Percentiles rank a stretch among this genome's conserved stretches.
Conservation (phyloP, 2,888 invertebrate genomes). For the Boloria euphrosyne region DNA sequence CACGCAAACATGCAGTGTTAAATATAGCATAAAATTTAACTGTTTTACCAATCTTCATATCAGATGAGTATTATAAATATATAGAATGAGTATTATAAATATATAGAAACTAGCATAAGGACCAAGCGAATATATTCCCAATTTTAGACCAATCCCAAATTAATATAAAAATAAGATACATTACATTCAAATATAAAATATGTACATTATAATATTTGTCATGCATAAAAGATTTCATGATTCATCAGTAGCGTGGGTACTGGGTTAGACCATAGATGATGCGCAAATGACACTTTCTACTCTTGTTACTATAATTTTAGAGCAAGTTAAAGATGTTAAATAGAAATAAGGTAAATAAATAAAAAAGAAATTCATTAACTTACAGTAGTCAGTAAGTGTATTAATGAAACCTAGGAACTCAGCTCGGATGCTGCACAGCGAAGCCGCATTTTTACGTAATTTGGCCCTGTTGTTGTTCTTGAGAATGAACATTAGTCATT, state of each 20-base stretch:
- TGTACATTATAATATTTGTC: slow-evolving; percentile 5
- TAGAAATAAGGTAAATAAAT: not conserved
- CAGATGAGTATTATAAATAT: not conserved
- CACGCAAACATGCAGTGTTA: slow-evolving; percentile 26
- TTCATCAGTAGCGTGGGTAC: slow-evolving; percentile 12
- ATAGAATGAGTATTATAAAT: not conserved
- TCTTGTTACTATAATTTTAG: slow-evolving; percentile 10
- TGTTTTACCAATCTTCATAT: not conserved
- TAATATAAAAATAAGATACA: not conserved
- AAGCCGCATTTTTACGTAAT: slow-evolving; percentile 32
- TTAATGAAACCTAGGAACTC: not conserved
- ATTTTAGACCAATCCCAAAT: not conserved
- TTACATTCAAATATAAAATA: not conserved
- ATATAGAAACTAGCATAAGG: not conserved
- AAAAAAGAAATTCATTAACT: not conserved
- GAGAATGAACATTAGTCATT: not conserved
- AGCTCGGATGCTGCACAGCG: slow-evolving; percentile 27
- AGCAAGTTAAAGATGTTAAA: not conserved
- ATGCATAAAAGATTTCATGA: slow-evolving; percentile 12
- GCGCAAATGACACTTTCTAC: slow-evolving; percentile 17
- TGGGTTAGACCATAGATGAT: slow-evolving; percentile 16
- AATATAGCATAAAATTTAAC: not conserved
- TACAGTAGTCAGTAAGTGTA: not conserved
- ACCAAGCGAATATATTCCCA: slow-evolving; percentile 10
- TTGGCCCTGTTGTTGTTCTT: slow-evolving; percentile 2